Conservation (phyloP, 2,888 invertebrate species). For the Mystacides longicornis region DNA sequence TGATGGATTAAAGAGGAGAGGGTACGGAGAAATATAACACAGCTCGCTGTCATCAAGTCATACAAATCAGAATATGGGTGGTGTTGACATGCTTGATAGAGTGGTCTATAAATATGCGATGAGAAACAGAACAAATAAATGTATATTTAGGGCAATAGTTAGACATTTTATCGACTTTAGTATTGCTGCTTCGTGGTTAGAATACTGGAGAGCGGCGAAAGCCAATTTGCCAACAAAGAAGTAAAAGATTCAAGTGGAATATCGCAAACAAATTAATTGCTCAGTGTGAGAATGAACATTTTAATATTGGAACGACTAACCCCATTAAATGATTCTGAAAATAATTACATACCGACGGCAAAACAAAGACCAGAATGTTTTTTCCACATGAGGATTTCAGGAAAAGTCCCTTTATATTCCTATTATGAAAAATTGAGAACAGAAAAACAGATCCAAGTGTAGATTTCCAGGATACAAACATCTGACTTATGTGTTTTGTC, state of each 20-base stretch:
- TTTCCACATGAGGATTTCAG: neutral
- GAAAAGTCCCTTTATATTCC: neutral
- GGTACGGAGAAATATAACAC: neutral
- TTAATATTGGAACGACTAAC: neutral
- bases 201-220: neutral
- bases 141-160: neutral
- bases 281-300: too few species aligned
- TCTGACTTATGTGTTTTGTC: neutral
- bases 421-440: neutral
- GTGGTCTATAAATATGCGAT: neutral
- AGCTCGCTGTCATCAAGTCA: neutral
- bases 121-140: neutral
- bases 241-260: neutral
- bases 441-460: neutral
- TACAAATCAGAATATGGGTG: neutral
- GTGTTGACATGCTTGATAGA: neutral
- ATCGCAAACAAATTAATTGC: neutral
- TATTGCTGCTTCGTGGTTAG: neutral
- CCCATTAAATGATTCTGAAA: neutral
- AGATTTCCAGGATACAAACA: neutral
- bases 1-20: neutral
- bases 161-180: neutral
- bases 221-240: neutral
- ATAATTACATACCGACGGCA: neutral
- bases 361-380: neutral